Base-by-base conservation (phyloP, 1,140 invertebrate genomes). In the Akabosia matsudoensis region DNA sequence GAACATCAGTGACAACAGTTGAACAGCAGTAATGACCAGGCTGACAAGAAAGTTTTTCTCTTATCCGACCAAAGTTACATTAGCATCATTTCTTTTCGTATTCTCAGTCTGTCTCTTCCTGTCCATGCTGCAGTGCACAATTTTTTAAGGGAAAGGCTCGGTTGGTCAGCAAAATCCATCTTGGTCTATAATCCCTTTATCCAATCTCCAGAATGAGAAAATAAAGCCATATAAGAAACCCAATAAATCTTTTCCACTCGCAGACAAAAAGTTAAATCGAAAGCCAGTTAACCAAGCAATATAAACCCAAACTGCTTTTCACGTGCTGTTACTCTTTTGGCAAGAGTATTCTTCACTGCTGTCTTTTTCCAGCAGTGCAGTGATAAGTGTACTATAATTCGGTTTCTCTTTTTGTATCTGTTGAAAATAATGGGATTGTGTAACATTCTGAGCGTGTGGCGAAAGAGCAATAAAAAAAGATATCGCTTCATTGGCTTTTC, bases 141-240 rank as follows among this genome's bases (percentile, higher is more conserved):
- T 18, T 10, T 7, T 45, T 45, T n/a, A n/a, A n/a, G n/a, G n/a
- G n/a, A n/a, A n/a, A n/a, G n/a, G n/a, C n/a, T n/a, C n/a, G 61
- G 61, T 30, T 67, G 61, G 61, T 30, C 61, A 67, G 61, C 61
- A 67, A 31, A n/a, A 67, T 67, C 61, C 61, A 67, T 67, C 61
- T 67, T 67, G n/a, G 26, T 67, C 61, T 30, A 67, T 67, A 67
- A 67, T 67, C 61, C 61, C 31, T 67, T 67, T 67, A 67, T 67
- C 31, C 61, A 67, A 67, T 67, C 61, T 67, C n/a, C n/a, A 67
- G 61, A 67, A 67, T 67, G 61, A 67, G 61, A 67, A 67, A 67
- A 67, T 67, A 67, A 67, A 67, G 61, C 61, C 31, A 67, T 31
- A 67, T 67, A 67, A 67, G 61, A 22, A 67, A 67, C 28, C 61